Base-by-base conservation (phyloP, 2,888 invertebrate species). In the Pollenia labialis region DNA sequence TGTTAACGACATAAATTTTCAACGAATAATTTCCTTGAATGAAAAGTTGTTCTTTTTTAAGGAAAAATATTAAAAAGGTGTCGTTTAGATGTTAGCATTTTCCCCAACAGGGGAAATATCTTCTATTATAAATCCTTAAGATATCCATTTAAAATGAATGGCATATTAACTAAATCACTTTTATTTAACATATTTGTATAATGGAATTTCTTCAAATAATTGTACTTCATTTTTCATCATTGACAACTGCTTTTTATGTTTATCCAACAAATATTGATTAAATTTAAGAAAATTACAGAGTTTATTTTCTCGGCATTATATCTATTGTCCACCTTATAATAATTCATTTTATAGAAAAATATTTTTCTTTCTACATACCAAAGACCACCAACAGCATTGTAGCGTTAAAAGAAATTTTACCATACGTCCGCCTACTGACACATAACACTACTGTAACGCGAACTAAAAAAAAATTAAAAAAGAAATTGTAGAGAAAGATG, bases 391-490 rank as follows among this genome's bases (percentile, higher is more conserved):
- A 66, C 81, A 84, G 62, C 52, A 44, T 10, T 1, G 16, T n/a
- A 54, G 14, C 8, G 46, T 46, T 60, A 4, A 80, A 75, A 48
- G 68, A 84, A 81, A 74, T 40, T 84, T 84, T 84, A 64, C 42
- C 80, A 84, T 46, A 68, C 56, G 81, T 87, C 84, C 84, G 77
- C 87, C 87, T 74, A 84, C 84, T 81, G 77, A 52, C 81, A 81
- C 12, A 77, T 74, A 77, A 84, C 68, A 84, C 84, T 69, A 74
- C 74, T 42, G 77, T 56, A 44, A 69, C 44, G 4, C 32, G 32
- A 58, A 12, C 14, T 7, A 58, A 58, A 23, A 56, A 56, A 58
- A 32, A 42, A 12, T 46, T 11, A 46, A 3, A 6, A 62, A 11
- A 75, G 42, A 66, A 76, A 58, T 23, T 14, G 12, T 58, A 40